These are phyloP conservation scores for Drosophila pectinifera DNA, from an alignment of 1,140 invertebrate species.

Conservation along the genomic window DNA sequence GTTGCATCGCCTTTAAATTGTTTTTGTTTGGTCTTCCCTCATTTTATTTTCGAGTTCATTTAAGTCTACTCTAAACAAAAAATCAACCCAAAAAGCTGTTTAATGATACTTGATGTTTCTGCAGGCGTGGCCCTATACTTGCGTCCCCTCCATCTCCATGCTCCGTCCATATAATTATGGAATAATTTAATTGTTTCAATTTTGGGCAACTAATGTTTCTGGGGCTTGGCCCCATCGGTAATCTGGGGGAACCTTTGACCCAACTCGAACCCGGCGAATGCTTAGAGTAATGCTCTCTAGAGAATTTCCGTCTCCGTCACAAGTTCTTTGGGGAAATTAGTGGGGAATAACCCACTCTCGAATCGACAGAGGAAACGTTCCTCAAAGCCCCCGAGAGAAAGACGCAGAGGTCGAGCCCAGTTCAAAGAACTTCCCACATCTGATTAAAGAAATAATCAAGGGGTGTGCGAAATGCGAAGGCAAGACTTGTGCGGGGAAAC, in stretches of 20 bases:
- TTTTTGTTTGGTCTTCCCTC: slow-evolving; percentile 15
- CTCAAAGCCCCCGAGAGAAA: slow-evolving; percentile 25
- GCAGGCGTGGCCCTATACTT: slow-evolving; percentile 45
- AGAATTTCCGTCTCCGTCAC: slow-evolving; percentile 17
- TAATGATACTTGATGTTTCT: slow-evolving; percentile 61
- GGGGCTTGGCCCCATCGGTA: slow-evolving; percentile 33
- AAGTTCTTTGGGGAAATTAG: slow-evolving; percentile 57
- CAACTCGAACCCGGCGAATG: slow-evolving; percentile 13
- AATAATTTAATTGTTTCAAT: slow-evolving; percentile 73
- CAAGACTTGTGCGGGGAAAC: neutral
- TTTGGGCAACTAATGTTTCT: slow-evolving; percentile 36
- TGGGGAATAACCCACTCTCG: slow-evolving; percentile 28
- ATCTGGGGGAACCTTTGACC: slow-evolving; percentile 45
- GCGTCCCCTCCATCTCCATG: slow-evolving; percentile 6
- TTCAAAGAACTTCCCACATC: slow-evolving; percentile 49
- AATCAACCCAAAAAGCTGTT: slow-evolving; percentile 33
- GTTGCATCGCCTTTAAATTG: slow-evolving; percentile 1
- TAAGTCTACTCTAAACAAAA: slow-evolving; percentile 18
- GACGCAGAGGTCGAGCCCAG: slow-evolving; percentile 25
- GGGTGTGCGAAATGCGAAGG: slow-evolving; percentile 28
- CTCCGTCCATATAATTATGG: slow-evolving; percentile 56
- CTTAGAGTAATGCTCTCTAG: slow-evolving; percentile 5
- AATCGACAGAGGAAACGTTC: slow-evolving; percentile 21
- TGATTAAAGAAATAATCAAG: slow-evolving; percentile 48
- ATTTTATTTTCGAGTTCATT: slow-evolving; percentile 36